phyloP scores from a whole-genome alignment of 2,113 vertebrate species.

The Conger conger region DNA sequence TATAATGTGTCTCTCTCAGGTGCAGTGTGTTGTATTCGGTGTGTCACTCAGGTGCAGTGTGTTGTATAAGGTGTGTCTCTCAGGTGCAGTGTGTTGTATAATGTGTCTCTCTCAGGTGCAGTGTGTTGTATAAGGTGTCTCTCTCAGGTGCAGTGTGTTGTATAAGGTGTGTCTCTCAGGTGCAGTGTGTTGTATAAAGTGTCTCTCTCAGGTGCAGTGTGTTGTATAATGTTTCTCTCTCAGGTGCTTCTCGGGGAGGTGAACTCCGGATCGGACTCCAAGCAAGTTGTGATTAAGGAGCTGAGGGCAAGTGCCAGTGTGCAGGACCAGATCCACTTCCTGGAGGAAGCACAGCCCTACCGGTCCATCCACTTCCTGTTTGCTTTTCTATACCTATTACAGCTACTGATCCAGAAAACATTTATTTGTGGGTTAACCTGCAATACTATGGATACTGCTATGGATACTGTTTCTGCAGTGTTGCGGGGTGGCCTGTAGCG shows the following conservation, averaged over 20 bases:
- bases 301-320: constrained; percentile 82
- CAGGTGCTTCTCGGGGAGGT: constrained; percentile 94
- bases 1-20: too few species aligned
- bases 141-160: too few species aligned
- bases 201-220: constrained; percentile 69
- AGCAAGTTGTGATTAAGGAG: constrained; percentile 93
- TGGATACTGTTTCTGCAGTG: neutral
- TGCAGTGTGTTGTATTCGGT: too few species aligned
- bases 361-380: constrained; percentile 64
- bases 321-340: constrained; percentile 90
- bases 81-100: too few species aligned
- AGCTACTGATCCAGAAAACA: neutral
- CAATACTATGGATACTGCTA: too few species aligned
- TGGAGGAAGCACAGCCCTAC: constrained; percentile 88
- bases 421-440: neutral
- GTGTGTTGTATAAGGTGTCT: too few species aligned
- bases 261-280: constrained; percentile 76
- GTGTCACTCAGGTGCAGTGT: too few species aligned
- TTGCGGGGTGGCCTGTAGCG: neutral
- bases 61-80: too few species aligned
- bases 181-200: constrained; percentile 21
- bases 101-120: too few species aligned
- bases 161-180: constrained; percentile 32
- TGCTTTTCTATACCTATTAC: neutral
- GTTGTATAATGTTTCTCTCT: neutral